These are phyloP conservation scores for Vicugna pacos DNA, from an alignment of 2,113 vertebrate species.

Conservation along the genomic window DNA sequence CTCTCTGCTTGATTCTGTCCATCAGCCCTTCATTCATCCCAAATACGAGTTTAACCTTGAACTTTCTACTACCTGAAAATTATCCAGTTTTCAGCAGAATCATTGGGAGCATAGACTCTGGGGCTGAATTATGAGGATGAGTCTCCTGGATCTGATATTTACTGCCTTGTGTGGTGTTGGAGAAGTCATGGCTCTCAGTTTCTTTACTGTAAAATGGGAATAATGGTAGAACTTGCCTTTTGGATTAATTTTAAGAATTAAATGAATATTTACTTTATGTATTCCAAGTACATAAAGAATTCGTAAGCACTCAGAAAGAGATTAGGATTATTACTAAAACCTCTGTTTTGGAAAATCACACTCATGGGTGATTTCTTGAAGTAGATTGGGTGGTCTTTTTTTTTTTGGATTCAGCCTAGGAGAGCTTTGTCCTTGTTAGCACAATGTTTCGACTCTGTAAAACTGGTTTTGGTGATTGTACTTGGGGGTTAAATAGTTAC, in stretches of 20 bases:
- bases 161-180: background rate
- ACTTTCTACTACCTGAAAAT: background rate
- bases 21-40: background rate
- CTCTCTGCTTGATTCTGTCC: background rate
- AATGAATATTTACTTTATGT: background rate
- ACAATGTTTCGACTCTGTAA: background rate
- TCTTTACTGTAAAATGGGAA: conserved; percentile 11
- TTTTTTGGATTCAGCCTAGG: background rate
- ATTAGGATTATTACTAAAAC: background rate
- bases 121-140: background rate
- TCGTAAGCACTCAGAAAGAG: background rate
- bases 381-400: background rate
- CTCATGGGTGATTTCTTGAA: background rate
- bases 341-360: conserved; percentile 6
- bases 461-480: background rate
- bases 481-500: background rate
- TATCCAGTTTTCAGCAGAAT: conserved; percentile 6
- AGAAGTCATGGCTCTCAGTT: background rate
- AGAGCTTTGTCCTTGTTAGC: background rate
- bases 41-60: background rate
- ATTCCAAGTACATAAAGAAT: background rate
- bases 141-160: background rate
- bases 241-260: background rate
- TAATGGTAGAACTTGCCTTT: background rate
- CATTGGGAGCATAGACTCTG: background rate